Conservation (phyloP, 2,888 invertebrate genomes). For the Microchrysa polita region DNA sequence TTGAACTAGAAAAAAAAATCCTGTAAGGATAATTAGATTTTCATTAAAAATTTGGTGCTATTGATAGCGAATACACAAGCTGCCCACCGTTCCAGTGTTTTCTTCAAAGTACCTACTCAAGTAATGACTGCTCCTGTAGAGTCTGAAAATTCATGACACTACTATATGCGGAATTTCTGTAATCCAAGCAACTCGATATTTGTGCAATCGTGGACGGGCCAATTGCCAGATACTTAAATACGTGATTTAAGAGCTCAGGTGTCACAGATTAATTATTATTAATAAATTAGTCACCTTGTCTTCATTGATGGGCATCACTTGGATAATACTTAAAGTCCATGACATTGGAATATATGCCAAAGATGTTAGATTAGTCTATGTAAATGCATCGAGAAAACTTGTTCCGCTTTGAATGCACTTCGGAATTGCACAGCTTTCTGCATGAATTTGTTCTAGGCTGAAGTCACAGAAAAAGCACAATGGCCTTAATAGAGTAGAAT, state of each 20-base stretch:
- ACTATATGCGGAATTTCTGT: neutral
- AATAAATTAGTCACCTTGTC: neutral
- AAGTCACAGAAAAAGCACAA: neutral
- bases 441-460: neutral
- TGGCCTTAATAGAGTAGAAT: neutral
- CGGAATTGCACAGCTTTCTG: neutral
- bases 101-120: neutral
- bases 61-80: too few species aligned
- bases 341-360: neutral
- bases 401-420: neutral
- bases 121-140: neutral
- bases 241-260: too few species aligned
- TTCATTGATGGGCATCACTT: neutral
- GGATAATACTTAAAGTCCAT: neutral
- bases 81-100: neutral
- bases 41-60: neutral
- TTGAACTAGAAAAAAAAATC: neutral
- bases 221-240: neutral
- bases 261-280: too few species aligned
- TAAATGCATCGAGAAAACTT: neutral
- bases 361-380: too few species aligned
- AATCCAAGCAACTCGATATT: neutral
- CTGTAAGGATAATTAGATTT: too few species aligned
- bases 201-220: neutral
- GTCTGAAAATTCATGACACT: neutral